Percentiles rank a stretch among this genome's conserved stretches.
phyloP scores from a whole-genome alignment of 1,140 invertebrate genomes.

The Forficula auricularia region DNA sequence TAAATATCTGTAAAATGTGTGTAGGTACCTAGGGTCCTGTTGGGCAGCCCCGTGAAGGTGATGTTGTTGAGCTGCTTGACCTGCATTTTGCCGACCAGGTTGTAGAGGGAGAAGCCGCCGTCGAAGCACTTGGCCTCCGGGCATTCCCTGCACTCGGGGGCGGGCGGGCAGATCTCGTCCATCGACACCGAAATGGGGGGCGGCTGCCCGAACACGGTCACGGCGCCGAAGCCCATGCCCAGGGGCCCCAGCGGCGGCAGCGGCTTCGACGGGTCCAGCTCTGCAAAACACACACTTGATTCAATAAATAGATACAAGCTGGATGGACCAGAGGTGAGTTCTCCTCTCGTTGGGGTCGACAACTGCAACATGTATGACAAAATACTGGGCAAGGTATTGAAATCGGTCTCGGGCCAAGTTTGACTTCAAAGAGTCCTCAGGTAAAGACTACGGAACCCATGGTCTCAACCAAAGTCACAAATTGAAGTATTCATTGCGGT shows the following conservation, averaged over 20 bases:
- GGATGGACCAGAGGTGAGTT: too few relatives aligned
- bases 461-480: too few relatives aligned
- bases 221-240: background rate
- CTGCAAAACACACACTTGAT: too few relatives aligned
- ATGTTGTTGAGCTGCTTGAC: slow-evolving; percentile 35
- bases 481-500: too few relatives aligned
- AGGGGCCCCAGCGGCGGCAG: slow-evolving; percentile 12
- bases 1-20: too few relatives aligned
- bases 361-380: too few relatives aligned
- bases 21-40: slow-evolving; percentile 38
- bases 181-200: slow-evolving; percentile 27
- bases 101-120: slow-evolving; percentile 32
- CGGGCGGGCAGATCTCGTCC: slow-evolving; percentile 30
- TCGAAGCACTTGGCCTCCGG: slow-evolving; percentile 28
- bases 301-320: too few relatives aligned
- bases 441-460: too few relatives aligned
- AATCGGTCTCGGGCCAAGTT: too few relatives aligned
- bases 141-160: slow-evolving; percentile 26
- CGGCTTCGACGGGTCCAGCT: slow-evolving; percentile 3
- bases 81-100: slow-evolving; percentile 34
- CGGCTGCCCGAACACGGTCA: slow-evolving; percentile 24
- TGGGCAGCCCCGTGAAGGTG: slow-evolving; percentile 34
- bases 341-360: too few relatives aligned
- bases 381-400: too few relatives aligned
- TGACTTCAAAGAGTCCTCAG: too few relatives aligned